A percentile compares a stretch with the other conserved stretches of the same genome.
Evolutionary conservation across 2,888 invertebrate genomes (phyloP).

Genomic region (Tricholauxania praeusta): DNA sequence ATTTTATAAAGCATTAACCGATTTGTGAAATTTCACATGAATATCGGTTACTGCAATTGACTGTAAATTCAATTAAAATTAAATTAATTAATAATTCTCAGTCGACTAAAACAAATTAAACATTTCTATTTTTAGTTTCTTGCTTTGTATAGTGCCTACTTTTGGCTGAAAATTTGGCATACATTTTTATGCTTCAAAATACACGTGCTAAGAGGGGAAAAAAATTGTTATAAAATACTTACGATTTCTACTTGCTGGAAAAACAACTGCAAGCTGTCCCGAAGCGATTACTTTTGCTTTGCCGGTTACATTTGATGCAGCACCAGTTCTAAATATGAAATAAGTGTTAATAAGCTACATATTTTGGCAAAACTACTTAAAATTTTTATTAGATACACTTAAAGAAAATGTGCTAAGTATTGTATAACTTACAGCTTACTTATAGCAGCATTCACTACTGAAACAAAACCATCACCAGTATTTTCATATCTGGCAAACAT

Average conservation of each 20-base stretch:
- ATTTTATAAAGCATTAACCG: too few species aligned
- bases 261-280: slow-evolving; percentile 58
- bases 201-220: too few species aligned
- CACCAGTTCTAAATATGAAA: slow-evolving; percentile 52
- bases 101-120: too few species aligned
- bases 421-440: slow-evolving; percentile 56
- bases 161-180: too few species aligned
- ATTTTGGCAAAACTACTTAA: neutral
- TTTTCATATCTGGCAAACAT: slow-evolving; percentile 76
- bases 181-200: too few species aligned
- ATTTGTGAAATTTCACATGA: too few species aligned
- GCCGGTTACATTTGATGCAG: slow-evolving; percentile 54
- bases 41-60: too few species aligned
- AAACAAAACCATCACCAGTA: slow-evolving; percentile 68
- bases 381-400: neutral
- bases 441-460: slow-evolving; percentile 69
- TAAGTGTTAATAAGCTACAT: neutral
- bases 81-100: too few species aligned
- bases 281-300: slow-evolving; percentile 58
- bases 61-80: too few species aligned
- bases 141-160: too few species aligned
- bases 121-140: too few species aligned
- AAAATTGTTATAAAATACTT: slow-evolving; percentile 36
- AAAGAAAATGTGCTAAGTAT: neutral
- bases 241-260: slow-evolving; percentile 53